Evolutionary conservation across 2,888 invertebrate species (phyloP), one percentile per base, ranked within the genome.

Genomic region (Ferdinandea cuprea): DNA sequence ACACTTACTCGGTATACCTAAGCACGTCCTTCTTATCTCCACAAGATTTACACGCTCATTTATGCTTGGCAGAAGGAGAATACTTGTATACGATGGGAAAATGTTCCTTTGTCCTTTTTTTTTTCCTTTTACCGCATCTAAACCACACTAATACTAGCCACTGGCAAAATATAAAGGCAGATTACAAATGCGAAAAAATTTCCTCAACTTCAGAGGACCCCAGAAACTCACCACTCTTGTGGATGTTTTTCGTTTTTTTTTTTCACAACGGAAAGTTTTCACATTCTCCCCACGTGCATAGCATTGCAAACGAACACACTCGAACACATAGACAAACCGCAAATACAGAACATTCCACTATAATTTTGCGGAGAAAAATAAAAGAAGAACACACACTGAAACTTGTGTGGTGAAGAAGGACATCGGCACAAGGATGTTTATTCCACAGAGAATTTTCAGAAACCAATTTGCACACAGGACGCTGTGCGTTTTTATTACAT

Each of bases 71-170:
- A 35, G 15, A 56, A 42, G 15, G 25, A 44, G 21, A 44, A 35
- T 37, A n/a, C n/a, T 3, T 42, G 21, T 19, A n/a, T 37, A 9
- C 15, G 25, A 4, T n/a, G 30, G 40, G 35, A 11, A 48, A 37
- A 28, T 37, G 35, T 52, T 42, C 44, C 42, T 72, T 58, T 61
- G 52, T 44, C 42, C 52, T 56, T 58, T 48, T 46, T 72, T 58
- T 61, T 42, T 44, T 32, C 52, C 46, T 58, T 48, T 46, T 15
- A 37, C 54, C 72, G n/a, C n/a, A 63, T 25, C 63, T 54, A 7
- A 56, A 56, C 56, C 73, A 65, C 73, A 65, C 73, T 56, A 56
- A 73, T 65, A 63, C 73, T 65, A 56, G 63, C 63, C 54, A 56
- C 46, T 19, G 46, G 44, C 25, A 46, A 48, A 48, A 37, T 21